These are phyloP conservation scores for Bos taurus DNA, from an alignment of 2,113 vertebrate genomes.

Conservation along the genomic window DNA sequence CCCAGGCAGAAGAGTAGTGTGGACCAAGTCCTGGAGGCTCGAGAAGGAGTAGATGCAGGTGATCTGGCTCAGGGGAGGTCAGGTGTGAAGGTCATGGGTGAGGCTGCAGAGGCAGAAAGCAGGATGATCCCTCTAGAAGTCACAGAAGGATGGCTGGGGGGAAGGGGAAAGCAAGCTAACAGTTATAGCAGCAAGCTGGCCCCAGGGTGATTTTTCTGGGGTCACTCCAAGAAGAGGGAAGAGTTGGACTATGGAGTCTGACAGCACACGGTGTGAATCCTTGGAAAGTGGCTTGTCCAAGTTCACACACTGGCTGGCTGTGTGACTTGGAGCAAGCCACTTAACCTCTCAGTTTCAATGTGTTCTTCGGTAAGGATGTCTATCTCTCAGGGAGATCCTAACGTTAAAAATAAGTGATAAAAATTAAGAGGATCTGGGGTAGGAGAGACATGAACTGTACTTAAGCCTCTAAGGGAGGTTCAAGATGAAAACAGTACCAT, in stretches of 20 bases:
- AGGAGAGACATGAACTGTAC: not conserved
- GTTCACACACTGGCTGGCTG: not conserved
- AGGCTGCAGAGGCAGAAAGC: not conserved
- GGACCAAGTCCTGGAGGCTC: not conserved
- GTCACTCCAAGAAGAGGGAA: not conserved
- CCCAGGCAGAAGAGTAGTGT: not conserved
- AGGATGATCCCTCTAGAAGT: not conserved
- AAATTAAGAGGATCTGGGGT: not conserved
- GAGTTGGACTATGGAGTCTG: not conserved
- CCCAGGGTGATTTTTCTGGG: not conserved
- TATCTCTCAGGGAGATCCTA: not conserved
- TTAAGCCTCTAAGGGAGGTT: not conserved
- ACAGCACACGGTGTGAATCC: not conserved
- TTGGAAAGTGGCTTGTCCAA: not conserved
- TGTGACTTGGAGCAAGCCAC: not conserved
- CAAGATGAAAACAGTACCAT: not conserved
- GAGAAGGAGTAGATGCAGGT: not conserved
- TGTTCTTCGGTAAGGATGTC: not conserved
- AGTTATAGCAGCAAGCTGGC: not conserved
- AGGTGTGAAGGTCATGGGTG: accelerated
- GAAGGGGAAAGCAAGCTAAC: not conserved
- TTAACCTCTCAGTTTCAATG: not conserved
- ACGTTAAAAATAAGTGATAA: not conserved
- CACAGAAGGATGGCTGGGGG: not conserved
- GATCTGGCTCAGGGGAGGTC: not conserved